Conservation (phyloP, 2,113 vertebrate genomes). For the Phyllostomus discolor region DNA sequence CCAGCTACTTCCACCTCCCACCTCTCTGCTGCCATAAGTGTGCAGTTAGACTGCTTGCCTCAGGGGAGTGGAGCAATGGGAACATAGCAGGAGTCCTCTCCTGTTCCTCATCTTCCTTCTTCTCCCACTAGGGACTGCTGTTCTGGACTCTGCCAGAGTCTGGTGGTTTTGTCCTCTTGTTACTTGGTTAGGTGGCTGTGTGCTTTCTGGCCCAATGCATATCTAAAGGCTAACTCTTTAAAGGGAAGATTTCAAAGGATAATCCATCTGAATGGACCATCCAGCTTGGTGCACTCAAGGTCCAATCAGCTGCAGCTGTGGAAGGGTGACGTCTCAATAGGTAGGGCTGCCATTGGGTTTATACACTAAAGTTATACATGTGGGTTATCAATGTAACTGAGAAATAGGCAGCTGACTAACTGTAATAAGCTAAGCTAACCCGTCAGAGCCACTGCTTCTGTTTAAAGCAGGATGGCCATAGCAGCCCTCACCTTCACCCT, state of each 20-base stretch:
- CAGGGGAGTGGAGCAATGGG: background rate
- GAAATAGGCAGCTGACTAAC: background rate
- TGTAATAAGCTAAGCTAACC: background rate
- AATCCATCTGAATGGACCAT: background rate
- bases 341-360: background rate
- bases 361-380: background rate
- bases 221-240: background rate
- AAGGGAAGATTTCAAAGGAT: background rate
- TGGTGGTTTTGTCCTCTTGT: background rate
- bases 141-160: background rate
- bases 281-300: background rate
- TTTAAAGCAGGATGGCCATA: background rate
- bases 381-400: background rate
- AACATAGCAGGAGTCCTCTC: background rate
- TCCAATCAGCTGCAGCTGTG: background rate
- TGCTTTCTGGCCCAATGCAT: background rate
- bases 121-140: background rate
- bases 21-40: background rate
- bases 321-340: background rate
- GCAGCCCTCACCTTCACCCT: background rate
- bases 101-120: background rate
- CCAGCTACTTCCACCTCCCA: fast-evolving
- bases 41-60: background rate
- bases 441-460: background rate
- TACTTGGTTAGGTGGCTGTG: background rate